Evolutionary conservation across 2,888 invertebrate species (phyloP), one percentile per base, ranked within the genome.

Genomic region (Rhimphoctona megacephalus): DNA sequence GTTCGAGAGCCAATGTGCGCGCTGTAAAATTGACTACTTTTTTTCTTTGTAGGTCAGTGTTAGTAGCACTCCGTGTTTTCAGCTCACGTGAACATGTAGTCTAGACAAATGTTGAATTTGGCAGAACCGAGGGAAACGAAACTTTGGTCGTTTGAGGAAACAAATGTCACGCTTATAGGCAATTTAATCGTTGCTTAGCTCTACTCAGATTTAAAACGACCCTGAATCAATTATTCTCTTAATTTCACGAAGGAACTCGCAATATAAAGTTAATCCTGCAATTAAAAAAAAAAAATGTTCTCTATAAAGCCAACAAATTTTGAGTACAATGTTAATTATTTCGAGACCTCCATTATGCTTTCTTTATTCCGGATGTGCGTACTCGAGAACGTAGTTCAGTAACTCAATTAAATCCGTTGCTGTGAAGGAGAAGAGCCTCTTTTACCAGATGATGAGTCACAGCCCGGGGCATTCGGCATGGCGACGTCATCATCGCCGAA

Each of bases 371-470:
- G 64, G 76, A 69, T 79, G 22, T 54, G 66, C 33, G 77, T 69
- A 70, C 61, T 49, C 33, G 36, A 57, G 17, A 69, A 22, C 67
- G 46, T 33, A 17, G 46, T 43, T 25, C 66, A 74, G 36, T 22
- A 57, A 25, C 52, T 72, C 66, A 52, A 77, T 83, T 73, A 54
- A 69, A 49, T 64, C 17, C 19, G 54, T n/a, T 39, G 46, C 49
- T 30, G 61, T 67, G 61, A 78, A 77, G 52, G n/a, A 69, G 80
- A 81, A 70, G 61, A n/a, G 43, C 49, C 77, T 76, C 74, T 85
- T 84, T 81, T 81, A 83, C 84, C 49, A 49, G 87, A 84, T 67
- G 88, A 88, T 88, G 88, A 88, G 82, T 88, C 88, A 88, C 84
- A 54, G 81, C 66, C 76, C 82, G 81, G 79, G 83, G 79, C 79